A percentile compares a stretch with the other conserved stretches of the same genome.
phyloP scores from a whole-genome alignment of 1,140 invertebrate species.

The Macrotrachela quadricornifera region DNA sequence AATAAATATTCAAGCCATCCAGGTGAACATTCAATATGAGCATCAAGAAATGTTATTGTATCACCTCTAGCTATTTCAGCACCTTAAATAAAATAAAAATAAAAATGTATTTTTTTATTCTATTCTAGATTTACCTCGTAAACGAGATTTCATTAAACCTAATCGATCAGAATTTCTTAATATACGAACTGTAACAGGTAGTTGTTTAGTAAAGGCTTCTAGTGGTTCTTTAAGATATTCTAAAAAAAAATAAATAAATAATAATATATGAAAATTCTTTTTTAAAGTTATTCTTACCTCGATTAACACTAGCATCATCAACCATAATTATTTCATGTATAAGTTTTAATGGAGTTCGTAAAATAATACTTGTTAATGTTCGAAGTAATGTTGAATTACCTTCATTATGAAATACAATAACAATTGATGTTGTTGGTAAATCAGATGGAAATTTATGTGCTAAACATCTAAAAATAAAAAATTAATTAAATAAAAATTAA shows the following conservation, averaged over 20 bases:
- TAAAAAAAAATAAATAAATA: neutral
- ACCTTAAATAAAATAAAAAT: conserved; percentile 6
- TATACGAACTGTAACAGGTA: conserved; percentile 22
- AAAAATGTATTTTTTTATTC: too few relatives aligned
- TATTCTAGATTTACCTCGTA: conserved; percentile 7
- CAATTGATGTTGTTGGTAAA: conserved; percentile 50
- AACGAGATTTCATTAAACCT: conserved; percentile 7
- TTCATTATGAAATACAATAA: conserved; percentile 93
- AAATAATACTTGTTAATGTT: conserved; percentile 88
- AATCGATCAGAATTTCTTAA: conserved; percentile 1
- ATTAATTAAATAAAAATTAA: conserved; percentile 29
- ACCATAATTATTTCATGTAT: conserved; percentile 81
- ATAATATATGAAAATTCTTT: neutral
- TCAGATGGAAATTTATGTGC: conserved; percentile 17
- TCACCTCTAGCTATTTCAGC: conserved; percentile 72
- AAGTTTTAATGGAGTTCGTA: conserved; percentile 60
- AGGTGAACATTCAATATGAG: conserved; percentile 87
- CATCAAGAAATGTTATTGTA: conserved; percentile 84
- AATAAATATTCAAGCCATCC: conserved; percentile 82
- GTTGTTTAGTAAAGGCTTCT: conserved; percentile 61
- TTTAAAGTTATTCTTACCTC: conserved; percentile 36
- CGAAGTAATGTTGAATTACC: conserved; percentile 83
- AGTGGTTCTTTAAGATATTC: conserved; percentile 8
- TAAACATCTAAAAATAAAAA: conserved; percentile 34
- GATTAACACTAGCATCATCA: conserved; percentile 69